A percentile compares a stretch with the other conserved stretches of the same genome.
These are phyloP conservation scores for mouse (Mus musculus) DNA, from an alignment of 2,113 vertebrate species.

Conservation along the genomic window DNA sequence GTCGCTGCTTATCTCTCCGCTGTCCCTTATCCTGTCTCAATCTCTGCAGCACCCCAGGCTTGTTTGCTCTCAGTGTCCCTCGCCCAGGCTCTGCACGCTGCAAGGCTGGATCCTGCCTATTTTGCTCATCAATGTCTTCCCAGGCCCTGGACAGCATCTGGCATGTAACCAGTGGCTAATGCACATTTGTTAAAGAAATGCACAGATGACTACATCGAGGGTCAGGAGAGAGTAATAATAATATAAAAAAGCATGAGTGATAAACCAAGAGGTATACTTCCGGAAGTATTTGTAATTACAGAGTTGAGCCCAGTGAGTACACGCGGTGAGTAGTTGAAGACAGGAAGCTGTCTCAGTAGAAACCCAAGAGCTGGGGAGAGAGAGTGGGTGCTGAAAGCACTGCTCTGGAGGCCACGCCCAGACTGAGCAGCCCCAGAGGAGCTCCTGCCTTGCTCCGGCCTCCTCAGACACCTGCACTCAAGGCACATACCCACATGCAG, in stretches of 20 bases:
- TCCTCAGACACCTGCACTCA: background rate
- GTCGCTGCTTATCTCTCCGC: background rate
- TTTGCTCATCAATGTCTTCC: background rate
- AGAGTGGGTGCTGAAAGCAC: background rate
- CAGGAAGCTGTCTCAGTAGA: background rate
- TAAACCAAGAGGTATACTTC: background rate
- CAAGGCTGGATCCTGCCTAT: background rate
- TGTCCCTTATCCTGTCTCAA: background rate
- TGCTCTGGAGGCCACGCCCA: background rate
- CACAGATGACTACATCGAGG: background rate
- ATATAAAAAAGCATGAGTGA: background rate
- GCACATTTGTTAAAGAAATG: slow-evolving; percentile 8
- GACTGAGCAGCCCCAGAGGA: background rate
- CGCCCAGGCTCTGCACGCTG: background rate
- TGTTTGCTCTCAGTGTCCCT: background rate
- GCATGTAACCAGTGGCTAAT: background rate
- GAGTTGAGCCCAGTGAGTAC: background rate
- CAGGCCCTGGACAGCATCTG: background rate
- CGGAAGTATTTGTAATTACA: background rate
- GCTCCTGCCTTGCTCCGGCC: background rate
- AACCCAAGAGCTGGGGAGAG: background rate
- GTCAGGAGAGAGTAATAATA: background rate
- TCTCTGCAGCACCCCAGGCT: background rate
- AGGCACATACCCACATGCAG: background rate
- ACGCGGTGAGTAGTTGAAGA: accelerated